A percentile compares a stretch with the other conserved stretches of the same genome.
Evolutionary conservation across 2,113 vertebrate species (phyloP).

Genomic region (Anarrhichthys ocellatus): DNA sequence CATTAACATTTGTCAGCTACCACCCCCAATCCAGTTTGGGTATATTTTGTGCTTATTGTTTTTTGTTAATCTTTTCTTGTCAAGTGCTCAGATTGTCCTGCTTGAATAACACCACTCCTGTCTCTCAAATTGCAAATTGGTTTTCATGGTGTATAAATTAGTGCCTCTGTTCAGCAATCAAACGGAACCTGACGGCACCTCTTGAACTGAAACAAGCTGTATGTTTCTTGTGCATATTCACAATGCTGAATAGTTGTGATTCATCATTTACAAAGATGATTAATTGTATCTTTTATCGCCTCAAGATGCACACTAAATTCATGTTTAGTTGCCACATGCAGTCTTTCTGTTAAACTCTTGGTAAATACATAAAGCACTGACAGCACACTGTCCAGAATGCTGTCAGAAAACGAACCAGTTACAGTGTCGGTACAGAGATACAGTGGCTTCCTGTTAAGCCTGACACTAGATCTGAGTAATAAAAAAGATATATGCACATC

Average conservation of each 20-base stretch:
- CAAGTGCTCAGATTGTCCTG: conserved; percentile 51
- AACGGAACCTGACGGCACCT: conserved; percentile 13
- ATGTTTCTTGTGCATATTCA: conserved; percentile 6
- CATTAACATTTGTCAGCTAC: conserved; percentile 41
- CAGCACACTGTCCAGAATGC: neutral
- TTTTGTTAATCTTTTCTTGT: conserved; percentile 47
- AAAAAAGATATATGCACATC: neutral
- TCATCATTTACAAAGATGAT: conserved; percentile 6
- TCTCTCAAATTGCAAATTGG: conserved; percentile 48
- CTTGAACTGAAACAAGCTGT: conserved; percentile 32
- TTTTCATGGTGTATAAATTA: conserved; percentile 63
- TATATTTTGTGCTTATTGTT: conserved; percentile 29
- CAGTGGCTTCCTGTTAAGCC: neutral
- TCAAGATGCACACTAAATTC: neutral
- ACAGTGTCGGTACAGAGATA: neutral
- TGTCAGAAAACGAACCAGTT: neutral
- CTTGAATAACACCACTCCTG: conserved; percentile 47
- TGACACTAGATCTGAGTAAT: neutral
- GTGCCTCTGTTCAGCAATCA: conserved; percentile 31
- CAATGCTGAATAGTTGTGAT: conserved; percentile 13
- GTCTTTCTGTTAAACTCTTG: neutral
- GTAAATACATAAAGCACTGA: neutral
- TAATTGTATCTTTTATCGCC: neutral
- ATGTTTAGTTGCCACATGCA: neutral
- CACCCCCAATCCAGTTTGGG: conserved; percentile 14